These are phyloP conservation scores for Latrodectus geometricus DNA, from an alignment of 1,140 invertebrate genomes.

Conservation along the genomic window DNA sequence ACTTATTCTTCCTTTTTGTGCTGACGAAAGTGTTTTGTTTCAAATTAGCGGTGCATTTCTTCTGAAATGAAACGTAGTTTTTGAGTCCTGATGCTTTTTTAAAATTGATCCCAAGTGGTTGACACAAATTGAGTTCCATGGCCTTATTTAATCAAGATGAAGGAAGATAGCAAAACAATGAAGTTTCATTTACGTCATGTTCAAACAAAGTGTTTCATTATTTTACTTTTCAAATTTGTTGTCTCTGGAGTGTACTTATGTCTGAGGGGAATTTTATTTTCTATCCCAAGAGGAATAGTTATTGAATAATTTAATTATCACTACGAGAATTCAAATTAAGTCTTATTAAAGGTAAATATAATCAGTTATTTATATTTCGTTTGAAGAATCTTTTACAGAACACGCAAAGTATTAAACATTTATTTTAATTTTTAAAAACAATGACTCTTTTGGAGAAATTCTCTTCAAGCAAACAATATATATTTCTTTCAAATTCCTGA, in stretches of 20 bases:
- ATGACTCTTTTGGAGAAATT: too few species aligned
- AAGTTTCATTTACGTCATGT: neutral
- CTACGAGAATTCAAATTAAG: too few species aligned
- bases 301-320: too few species aligned
- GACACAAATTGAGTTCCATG: neutral
- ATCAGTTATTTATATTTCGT: too few species aligned
- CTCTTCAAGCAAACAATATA: too few species aligned
- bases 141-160: neutral
- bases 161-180: neutral
- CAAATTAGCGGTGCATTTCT: neutral
- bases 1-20: neutral
- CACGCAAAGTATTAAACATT: too few species aligned
- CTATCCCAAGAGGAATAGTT: too few species aligned
- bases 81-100: neutral
- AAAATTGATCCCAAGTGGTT: neutral
- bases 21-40: neutral
- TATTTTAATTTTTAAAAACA: too few species aligned
- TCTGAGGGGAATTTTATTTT: too few species aligned
- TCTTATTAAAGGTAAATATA: too few species aligned
- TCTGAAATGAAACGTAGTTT: neutral
- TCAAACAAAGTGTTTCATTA: neutral
- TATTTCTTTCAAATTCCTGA: too few species aligned
- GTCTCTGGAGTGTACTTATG: neutral
- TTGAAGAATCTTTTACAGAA: too few species aligned
- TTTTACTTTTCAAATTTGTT: neutral